Base-by-base conservation (phyloP, 2,797 vertebrate species). In the Alfaro cultratus region DNA sequence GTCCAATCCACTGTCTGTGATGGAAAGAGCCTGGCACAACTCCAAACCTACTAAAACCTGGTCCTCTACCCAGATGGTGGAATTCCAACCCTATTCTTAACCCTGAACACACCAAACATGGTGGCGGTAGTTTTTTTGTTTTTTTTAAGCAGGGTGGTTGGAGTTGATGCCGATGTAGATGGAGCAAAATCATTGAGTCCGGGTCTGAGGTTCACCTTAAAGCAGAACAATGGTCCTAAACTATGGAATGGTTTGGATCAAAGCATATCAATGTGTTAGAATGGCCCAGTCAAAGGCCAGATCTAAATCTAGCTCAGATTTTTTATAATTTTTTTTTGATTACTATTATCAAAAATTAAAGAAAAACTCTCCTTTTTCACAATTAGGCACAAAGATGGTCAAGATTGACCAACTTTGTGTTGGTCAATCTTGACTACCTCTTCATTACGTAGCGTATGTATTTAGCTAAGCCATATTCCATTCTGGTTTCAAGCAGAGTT, bases 401-500 rank as follows among this genome's bases (percentile, higher is more conserved):
- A n/a, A n/a, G n/a, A n/a, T n/a, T n/a, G n/a, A n/a, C n/a, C n/a
- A n/a, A n/a, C n/a, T 64, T 36, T 64, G 31, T 64, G 62, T 64
- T 36, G 60, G 16, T 64, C 31, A 36, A 64, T 36, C 15, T 62
- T 53, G 60, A 36, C 29, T 18, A 34, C 13, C 29, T 62, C 29
- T 62, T 36, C 3, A 15, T 36, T 64, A 64, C 18, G 0, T 31
- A 9, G 62, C 9, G 0, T 39, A 41, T 67, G 26, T 39, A 64
- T 36, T 64, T 64, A 34, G 47, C 31, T 45, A 39, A 15, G 74
- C 18, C 73, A 39, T 64, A 60, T 75, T 73, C 78, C 53, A 82
- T 29, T 49, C 47, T 73, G 68, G 76, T 74, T 78, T 60, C 55
- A 31, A 60, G 55, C n/a, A 57, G 2, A 77, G 80, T 81, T 55